Evolutionary conservation across 2,888 invertebrate genomes (phyloP), one percentile per base, ranked within the genome.

Genomic region (Opisthograptis luteolata): DNA sequence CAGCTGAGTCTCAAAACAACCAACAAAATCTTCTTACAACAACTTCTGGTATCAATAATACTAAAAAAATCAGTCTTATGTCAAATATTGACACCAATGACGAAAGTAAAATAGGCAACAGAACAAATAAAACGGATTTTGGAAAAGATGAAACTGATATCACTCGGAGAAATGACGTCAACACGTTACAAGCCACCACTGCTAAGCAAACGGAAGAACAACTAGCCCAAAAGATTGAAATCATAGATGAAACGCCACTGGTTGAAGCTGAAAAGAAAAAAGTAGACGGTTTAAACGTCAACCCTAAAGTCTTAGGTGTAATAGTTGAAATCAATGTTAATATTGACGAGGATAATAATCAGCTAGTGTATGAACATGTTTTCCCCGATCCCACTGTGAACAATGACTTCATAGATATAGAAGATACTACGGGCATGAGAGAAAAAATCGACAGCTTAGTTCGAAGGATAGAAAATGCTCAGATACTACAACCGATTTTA

Each of bases 211-310:
- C 66, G 4, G 72, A 75, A 30, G 79, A 80, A 27, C 59, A 73
- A 44, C 55, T 82, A 7, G 46, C 48, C 10, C 82, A 85, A 47
- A 83, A 78, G 57, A 14, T 81, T 1, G 84, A 86, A 63, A 44
- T 51, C 1, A 64, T 82, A 8, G 64, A 79, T 0, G 84, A 86
- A 57, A 64, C 67, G 0, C 68, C 76, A 2, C 9, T 78, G 12
- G 75, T 76, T 15, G 80, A 78, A 64, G 68, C 74, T 12, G 62
- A 67, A 0, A 62, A 57, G 8, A 39, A 61, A 14, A 62, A 67
- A 43, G 12, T 66, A 2, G 76, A 78, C 49, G 76, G 72, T 3
- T 70, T 77, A 9, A 76, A 75, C 53, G 28, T 49, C 0, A 30
- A 53, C 12, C 74, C 78, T 0, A 77, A 55, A 55, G 60, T 78